A percentile compares a stretch with the other conserved stretches of the same genome.
Evolutionary conservation across 23 tunicate genomes (phyloP).

Genomic region (Oikopleura albicans): DNA sequence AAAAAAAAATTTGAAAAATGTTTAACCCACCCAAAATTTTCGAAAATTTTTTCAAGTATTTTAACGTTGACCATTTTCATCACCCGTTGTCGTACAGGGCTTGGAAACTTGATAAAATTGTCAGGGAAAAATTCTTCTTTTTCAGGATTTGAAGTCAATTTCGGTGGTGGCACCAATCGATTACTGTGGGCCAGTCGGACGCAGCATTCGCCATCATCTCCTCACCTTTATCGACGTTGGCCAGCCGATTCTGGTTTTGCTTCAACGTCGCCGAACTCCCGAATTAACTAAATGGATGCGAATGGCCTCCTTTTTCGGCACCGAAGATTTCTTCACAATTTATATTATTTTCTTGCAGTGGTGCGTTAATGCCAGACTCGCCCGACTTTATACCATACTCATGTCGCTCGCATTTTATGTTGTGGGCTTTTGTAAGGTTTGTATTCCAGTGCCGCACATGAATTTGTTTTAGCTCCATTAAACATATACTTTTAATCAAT

Average conservation of each 20-base stretch:
- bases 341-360: constrained; percentile 17
- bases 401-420: constrained; percentile 65
- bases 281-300: constrained; percentile 50
- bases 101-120: background rate
- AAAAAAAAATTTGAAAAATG: too few species aligned
- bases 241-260: constrained; percentile 57
- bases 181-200: constrained; percentile 1
- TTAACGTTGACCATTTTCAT: too few species aligned
- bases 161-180: background rate
- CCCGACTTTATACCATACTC: constrained; percentile 51
- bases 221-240: constrained; percentile 36
- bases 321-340: constrained; percentile 85
- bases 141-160: background rate
- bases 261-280: constrained; percentile 63
- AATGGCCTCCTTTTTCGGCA: constrained; percentile 64
- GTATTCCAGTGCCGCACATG: too few species aligned
- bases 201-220: background rate
- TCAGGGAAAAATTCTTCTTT: background rate
- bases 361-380: constrained; percentile 56
- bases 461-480: too few species aligned
- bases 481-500: too few species aligned
- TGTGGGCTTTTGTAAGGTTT: constrained; percentile 43
- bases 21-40: too few species aligned
- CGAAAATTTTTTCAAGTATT: too few species aligned
- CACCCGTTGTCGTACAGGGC: too few species aligned